Percentiles rank a stretch among this genome's conserved stretches.
Evolutionary conservation across 64 coral and sea anemone species (phyloP).

Genomic region (Actinia tenebrosa): DNA sequence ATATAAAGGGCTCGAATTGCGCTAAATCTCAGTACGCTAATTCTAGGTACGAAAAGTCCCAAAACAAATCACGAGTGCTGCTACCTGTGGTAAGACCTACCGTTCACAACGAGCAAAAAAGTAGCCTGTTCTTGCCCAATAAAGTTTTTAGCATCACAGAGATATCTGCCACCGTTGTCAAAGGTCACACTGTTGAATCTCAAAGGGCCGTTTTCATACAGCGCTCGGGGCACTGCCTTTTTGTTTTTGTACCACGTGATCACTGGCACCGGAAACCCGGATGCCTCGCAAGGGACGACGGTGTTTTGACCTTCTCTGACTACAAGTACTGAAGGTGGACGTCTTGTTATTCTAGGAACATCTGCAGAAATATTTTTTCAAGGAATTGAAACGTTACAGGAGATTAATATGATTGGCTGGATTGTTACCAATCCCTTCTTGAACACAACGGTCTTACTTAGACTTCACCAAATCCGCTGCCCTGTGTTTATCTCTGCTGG

Average conservation of each 20-base stretch:
- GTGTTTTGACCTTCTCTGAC: conserved; percentile 42
- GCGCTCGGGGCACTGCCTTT: neutral
- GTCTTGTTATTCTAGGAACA: conserved; percentile 27
- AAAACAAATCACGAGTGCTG: too few relatives aligned
- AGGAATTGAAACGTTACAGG: too few relatives aligned
- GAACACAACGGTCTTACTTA: too few relatives aligned
- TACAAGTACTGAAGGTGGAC: conserved; percentile 21
- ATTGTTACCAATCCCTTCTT: too few relatives aligned
- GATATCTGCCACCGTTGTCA: conserved; percentile 50
- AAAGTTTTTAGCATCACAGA: conserved; percentile 64
- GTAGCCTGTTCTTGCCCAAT: conserved; percentile 28
- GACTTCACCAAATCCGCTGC: too few relatives aligned
- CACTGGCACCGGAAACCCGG: conserved; percentile 54
- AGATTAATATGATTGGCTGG: neutral
- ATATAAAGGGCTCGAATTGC: too few relatives aligned
- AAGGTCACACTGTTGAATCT: conserved; percentile 45
- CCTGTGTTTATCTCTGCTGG: too few relatives aligned
- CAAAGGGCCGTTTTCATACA: conserved; percentile 42
- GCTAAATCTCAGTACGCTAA: too few relatives aligned
- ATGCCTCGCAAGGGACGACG: conserved; percentile 34
- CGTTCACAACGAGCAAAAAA: conserved; percentile 46
- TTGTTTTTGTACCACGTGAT: conserved; percentile 61
- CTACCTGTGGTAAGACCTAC: conserved; percentile 17
- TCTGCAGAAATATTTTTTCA: conserved; percentile 14
- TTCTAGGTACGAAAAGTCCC: too few relatives aligned